phyloP scores from a whole-genome alignment of 2,888 invertebrate genomes.

The Celastrina argiolus region DNA sequence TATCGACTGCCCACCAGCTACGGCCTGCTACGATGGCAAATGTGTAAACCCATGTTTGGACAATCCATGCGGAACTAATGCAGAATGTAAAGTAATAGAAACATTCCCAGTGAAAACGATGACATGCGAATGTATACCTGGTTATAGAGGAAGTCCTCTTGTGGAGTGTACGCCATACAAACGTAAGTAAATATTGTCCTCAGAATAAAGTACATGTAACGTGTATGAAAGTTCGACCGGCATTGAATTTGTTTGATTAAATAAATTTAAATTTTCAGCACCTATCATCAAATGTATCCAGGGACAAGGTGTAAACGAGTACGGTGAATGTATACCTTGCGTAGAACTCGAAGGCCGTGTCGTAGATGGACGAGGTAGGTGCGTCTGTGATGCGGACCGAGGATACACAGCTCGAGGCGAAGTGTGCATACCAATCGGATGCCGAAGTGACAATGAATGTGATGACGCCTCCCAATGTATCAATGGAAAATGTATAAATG shows the following conservation, averaged over 20 bases:
- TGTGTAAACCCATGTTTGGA: constrained; percentile 91
- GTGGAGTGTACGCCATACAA: constrained; percentile 84
- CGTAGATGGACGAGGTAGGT: constrained; percentile 86
- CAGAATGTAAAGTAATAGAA: constrained; percentile 87
- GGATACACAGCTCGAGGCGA: constrained; percentile 88
- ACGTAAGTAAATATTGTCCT: constrained; percentile 73
- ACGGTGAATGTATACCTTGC: constrained; percentile 88
- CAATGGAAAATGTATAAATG: constrained; percentile 86
- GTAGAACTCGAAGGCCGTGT: constrained; percentile 83
- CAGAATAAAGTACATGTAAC: background rate
- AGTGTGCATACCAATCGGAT: constrained; percentile 87
- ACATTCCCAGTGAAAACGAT: constrained; percentile 91
- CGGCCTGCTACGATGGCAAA: constrained; percentile 87
- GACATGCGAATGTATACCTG: constrained; percentile 91
- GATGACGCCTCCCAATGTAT: constrained; percentile 87
- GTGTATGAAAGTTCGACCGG: background rate
- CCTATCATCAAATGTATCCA: constrained; percentile 84
- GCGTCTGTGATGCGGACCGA: constrained; percentile 87
- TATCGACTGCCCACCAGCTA: constrained; percentile 88
- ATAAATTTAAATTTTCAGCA: constrained; percentile 40
- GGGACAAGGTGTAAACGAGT: constrained; percentile 85
- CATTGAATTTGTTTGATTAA: background rate
- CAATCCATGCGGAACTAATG: constrained; percentile 88
- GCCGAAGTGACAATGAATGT: constrained; percentile 85
- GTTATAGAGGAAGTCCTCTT: constrained; percentile 92